Evolutionary conservation across 2,888 invertebrate species (phyloP).

Genomic region (Marasmarcha lunaedactyla): DNA sequence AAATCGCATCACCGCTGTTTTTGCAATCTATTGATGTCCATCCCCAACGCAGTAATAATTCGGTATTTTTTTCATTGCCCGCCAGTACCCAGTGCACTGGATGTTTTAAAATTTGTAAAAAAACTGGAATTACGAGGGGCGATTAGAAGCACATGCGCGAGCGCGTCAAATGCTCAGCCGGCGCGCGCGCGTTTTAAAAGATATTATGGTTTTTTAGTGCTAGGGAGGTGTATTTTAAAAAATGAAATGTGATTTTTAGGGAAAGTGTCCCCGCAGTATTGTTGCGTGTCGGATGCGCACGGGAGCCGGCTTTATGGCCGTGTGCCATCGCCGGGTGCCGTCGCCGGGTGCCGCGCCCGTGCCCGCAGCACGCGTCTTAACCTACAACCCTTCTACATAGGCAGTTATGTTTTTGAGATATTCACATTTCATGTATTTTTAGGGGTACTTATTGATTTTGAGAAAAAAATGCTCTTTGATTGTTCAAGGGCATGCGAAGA

Average conservation of each 20-base stretch:
- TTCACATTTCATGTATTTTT: too few species aligned
- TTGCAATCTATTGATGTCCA: constrained; percentile 49
- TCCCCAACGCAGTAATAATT: constrained; percentile 50
- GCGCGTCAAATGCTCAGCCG: constrained; percentile 70
- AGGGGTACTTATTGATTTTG: too few species aligned
- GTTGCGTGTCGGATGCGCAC: constrained; percentile 71
- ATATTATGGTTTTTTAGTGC: constrained; percentile 60
- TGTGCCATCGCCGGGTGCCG: constrained; percentile 30
- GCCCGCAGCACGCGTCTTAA: constrained; percentile 28
- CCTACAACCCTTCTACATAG: constrained; percentile 28
- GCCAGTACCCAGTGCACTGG: constrained; percentile 49
- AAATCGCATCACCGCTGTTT: constrained; percentile 42
- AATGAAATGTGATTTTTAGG: constrained; percentile 60
- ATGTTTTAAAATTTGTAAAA: constrained; percentile 51
- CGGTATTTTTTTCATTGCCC: constrained; percentile 42
- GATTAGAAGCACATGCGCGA: constrained; percentile 67
- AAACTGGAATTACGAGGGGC: constrained; percentile 60
- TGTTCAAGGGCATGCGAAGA: too few species aligned
- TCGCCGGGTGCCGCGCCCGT: constrained; percentile 15
- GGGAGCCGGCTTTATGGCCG: constrained; percentile 63
- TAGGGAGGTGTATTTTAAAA: constrained; percentile 59
- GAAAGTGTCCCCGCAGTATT: constrained; percentile 63
- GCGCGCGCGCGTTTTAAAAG: constrained; percentile 51
- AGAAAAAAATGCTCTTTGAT: too few species aligned
- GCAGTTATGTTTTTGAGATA: too few species aligned